These are phyloP conservation scores for Anthonomus grandis DNA, from an alignment of 1,140 invertebrate species.

Conservation along the genomic window DNA sequence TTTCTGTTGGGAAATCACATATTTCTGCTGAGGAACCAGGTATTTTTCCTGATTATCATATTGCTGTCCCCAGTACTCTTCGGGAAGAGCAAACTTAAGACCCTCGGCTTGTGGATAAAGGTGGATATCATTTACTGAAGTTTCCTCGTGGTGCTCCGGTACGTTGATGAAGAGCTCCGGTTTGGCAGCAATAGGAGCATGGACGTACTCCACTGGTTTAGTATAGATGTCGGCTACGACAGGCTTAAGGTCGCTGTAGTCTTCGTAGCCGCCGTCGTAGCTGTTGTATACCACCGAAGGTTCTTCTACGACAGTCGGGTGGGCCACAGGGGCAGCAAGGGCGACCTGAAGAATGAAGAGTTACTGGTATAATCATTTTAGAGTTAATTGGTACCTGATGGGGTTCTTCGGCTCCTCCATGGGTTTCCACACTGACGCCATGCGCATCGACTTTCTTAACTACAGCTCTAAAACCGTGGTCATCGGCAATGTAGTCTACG, in stretches of 20 bases:
- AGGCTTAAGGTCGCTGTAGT: slow-evolving; percentile 10
- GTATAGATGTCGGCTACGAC: slow-evolving; percentile 14
- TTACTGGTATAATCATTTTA: too few species aligned
- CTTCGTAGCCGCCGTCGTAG: slow-evolving; percentile 25
- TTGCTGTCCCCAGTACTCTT: neutral
- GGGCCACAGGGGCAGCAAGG: slow-evolving; percentile 2
- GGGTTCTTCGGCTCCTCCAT: slow-evolving; percentile 19
- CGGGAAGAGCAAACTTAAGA: neutral
- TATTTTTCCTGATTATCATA: neutral
- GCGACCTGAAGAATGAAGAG: slow-evolving; percentile 9
- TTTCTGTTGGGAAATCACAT: too few species aligned
- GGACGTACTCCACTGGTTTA: slow-evolving; percentile 17
- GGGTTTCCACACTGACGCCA: slow-evolving; percentile 23
- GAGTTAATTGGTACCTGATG: too few species aligned
- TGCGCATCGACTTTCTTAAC: slow-evolving; percentile 41
- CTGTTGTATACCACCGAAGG: slow-evolving; percentile 17
- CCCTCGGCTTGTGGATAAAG: too few species aligned
- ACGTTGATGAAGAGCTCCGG: slow-evolving; percentile 14
- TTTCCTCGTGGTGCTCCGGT: slow-evolving; percentile 10
- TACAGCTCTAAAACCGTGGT: slow-evolving; percentile 51
- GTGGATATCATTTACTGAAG: too few species aligned
- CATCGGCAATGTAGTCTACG: slow-evolving; percentile 52
- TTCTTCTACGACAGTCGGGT: slow-evolving; percentile 2
- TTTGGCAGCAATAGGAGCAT: slow-evolving; percentile 8
- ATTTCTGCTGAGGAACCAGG: neutral